These are phyloP conservation scores for Pheosia gnoma DNA, from an alignment of 2,888 invertebrate genomes.

Conservation along the genomic window DNA sequence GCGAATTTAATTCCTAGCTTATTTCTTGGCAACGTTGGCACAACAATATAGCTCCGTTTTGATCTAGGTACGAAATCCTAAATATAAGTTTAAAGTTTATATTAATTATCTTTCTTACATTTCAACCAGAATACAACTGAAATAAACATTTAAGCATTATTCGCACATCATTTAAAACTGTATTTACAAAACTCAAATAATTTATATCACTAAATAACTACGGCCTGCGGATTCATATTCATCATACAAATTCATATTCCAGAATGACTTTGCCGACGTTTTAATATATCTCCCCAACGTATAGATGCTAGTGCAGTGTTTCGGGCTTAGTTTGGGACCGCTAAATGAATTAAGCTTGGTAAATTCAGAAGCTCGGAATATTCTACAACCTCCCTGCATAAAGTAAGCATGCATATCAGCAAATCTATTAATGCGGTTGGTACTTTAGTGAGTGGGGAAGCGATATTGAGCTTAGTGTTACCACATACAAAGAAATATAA, in stretches of 20 bases:
- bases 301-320: slow-evolving; percentile 11
- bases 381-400: slow-evolving; percentile 61
- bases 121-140: no score
- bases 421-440: slow-evolving; percentile 54
- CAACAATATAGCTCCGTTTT: no score
- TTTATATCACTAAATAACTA: slow-evolving; percentile 6
- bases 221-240: slow-evolving; percentile 14
- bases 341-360: slow-evolving; percentile 67
- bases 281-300: slow-evolving; percentile 6
- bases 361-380: slow-evolving; percentile 60
- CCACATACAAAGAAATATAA: no score
- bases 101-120: no score
- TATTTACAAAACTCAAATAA: slow-evolving; percentile 2
- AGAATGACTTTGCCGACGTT: slow-evolving; percentile 24
- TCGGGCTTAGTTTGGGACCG: slow-evolving; percentile 56
- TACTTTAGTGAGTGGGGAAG: slow-evolving; percentile 35
- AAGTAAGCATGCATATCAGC: slow-evolving; percentile 71
- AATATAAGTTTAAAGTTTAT: no score
- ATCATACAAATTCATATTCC: slow-evolving; percentile 29
- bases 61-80: no score
- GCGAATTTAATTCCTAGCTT: no score
- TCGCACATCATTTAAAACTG: neutral
- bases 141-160: neutral
- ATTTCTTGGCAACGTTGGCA: no score
- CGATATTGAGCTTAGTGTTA: neutral